Percentiles rank a stretch among this genome's conserved stretches.
These are phyloP conservation scores for Trachythela sp. DNA, from an alignment of 64 coral and sea anemone species.

Conservation along the genomic window DNA sequence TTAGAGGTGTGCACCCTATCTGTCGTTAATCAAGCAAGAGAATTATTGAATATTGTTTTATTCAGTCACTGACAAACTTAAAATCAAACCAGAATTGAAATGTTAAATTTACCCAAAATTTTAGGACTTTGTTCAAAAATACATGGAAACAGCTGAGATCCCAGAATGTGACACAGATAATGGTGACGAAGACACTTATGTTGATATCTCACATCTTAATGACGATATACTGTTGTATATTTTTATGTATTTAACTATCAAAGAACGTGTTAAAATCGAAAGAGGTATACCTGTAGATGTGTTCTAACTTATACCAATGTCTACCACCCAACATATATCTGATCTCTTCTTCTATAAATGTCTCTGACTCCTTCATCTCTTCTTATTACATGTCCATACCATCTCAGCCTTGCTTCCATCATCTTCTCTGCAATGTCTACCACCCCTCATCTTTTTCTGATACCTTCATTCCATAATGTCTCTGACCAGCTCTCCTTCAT, in stretches of 20 bases:
- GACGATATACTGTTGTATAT: slow-evolving; percentile 74
- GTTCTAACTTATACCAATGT: too few species aligned
- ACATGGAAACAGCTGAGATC: background rate
- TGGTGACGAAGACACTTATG: background rate
- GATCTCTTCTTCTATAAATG: too few species aligned
- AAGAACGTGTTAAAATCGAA: slow-evolving; percentile 82
- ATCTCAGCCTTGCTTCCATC: too few species aligned
- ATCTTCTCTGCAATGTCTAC: too few species aligned
- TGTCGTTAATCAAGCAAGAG: background rate
- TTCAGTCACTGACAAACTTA: too few species aligned
- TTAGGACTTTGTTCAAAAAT: background rate
- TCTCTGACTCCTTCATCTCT: too few species aligned
- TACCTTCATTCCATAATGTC: too few species aligned
- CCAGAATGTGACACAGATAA: background rate
- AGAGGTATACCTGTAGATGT: slow-evolving; percentile 43
- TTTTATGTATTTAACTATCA: slow-evolving; percentile 65
- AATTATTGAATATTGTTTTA: too few species aligned
- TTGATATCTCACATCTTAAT: slow-evolving; percentile 53
- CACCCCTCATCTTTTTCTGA: too few species aligned
- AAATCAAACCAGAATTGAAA: background rate
- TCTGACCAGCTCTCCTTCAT: too few species aligned
- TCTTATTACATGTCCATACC: too few species aligned
- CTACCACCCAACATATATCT: too few species aligned
- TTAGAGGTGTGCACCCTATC: background rate
- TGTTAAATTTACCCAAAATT: background rate